Evolutionary conservation across 30 jellyfish, hydroid and myxozoan species (phyloP).

Genomic region (Aurelia coerulea): DNA sequence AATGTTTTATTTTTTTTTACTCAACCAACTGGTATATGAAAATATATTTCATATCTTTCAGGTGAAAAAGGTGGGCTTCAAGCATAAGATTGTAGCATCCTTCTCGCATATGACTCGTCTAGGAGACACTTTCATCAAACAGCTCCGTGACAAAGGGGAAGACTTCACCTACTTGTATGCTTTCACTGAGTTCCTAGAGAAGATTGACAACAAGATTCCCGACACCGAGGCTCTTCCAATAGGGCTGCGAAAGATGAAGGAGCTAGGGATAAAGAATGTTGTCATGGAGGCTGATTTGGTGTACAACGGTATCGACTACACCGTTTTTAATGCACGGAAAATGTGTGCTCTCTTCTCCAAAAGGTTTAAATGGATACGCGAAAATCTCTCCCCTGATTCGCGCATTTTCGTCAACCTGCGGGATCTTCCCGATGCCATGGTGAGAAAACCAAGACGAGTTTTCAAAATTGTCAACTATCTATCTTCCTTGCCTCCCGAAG

Average conservation of each 20-base stretch:
- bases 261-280: conserved; percentile 65
- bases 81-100: conserved; percentile 75
- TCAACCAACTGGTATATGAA: background rate
- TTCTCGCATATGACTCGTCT: conserved; percentile 83
- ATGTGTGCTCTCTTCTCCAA: conserved; percentile 51
- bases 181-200: conserved; percentile 66
- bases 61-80: conserved; percentile 81
- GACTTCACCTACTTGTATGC: conserved; percentile 65
- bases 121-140: conserved; percentile 80
- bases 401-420: conserved; percentile 66
- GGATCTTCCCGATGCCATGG: conserved; percentile 77
- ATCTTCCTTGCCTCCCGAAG: conserved; percentile 61
- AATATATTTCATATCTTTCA: background rate
- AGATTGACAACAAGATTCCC: conserved; percentile 61
- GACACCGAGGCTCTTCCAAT: conserved; percentile 66
- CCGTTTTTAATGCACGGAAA: conserved; percentile 26
- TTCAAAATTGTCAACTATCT: conserved; percentile 59
- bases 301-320: conserved; percentile 60
- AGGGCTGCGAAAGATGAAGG: conserved; percentile 74
- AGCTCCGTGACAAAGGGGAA: conserved; percentile 78
- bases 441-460: conserved; percentile 72
- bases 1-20: too few relatives aligned
- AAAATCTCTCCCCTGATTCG: conserved; percentile 55
- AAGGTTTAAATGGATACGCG: conserved; percentile 66
- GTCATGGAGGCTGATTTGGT: conserved; percentile 75